These are phyloP conservation scores for Drosophila imparisetae DNA, from an alignment of 2,888 invertebrate genomes.

Conservation along the genomic window DNA sequence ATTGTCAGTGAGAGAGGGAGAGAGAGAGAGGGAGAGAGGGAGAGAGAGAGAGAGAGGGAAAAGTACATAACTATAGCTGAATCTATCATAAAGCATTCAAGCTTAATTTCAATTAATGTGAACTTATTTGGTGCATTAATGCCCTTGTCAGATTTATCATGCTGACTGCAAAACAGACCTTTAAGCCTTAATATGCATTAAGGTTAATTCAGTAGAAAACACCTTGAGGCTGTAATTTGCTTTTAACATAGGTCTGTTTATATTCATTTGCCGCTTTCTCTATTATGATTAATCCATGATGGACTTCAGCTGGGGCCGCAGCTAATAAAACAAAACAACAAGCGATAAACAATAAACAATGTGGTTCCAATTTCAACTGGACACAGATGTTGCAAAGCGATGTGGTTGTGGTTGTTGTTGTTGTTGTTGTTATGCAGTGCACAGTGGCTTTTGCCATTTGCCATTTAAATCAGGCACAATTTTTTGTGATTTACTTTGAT, in stretches of 20 bases:
- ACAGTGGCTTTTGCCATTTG: constrained; percentile 40
- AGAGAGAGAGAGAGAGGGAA: not conserved
- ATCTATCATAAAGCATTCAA: not conserved
- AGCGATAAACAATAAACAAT: constrained; percentile 24
- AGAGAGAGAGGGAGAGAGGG: rapidly evolving
- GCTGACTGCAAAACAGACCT: not conserved
- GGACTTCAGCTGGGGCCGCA: constrained; percentile 10
- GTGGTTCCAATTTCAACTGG: constrained; percentile 36
- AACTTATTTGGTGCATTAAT: not conserved
- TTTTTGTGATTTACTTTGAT: constrained; percentile 76
- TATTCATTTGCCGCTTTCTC: constrained; percentile 15
- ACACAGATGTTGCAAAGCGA: constrained; percentile 30
- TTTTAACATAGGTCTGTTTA: not conserved
- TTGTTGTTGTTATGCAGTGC: constrained; percentile 29
- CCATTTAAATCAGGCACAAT: constrained; percentile 71
- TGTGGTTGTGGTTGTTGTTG: not conserved
- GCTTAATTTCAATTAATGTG: not conserved
- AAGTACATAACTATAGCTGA: not conserved
- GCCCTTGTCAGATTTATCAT: not conserved
- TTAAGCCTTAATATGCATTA: not conserved
- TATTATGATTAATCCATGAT: constrained; percentile 15
- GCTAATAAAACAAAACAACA: constrained; percentile 22
- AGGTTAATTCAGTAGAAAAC: not conserved
- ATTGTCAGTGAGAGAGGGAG: not conserved
- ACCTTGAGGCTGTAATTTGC: not conserved